These are phyloP conservation scores for Podilymbus podiceps DNA, from an alignment of 2,113 vertebrate species.

Conservation along the genomic window DNA sequence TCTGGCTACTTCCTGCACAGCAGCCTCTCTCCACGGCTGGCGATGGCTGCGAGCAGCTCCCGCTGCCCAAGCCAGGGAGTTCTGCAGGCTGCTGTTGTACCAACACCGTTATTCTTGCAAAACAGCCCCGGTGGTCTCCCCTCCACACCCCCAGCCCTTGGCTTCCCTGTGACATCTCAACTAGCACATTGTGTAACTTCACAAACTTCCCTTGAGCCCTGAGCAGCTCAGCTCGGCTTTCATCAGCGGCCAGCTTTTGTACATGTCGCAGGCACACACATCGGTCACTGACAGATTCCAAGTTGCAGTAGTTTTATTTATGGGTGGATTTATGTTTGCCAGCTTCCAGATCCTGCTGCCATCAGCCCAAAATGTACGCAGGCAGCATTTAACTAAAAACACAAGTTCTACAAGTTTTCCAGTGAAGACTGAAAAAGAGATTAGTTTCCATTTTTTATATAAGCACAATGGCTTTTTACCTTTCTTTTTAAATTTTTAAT, in stretches of 20 bases:
- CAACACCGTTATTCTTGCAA: background rate
- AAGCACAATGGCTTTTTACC: background rate
- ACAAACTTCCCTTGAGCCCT: background rate
- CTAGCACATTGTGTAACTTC: background rate
- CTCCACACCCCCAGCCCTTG: background rate
- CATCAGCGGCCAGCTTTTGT: background rate
- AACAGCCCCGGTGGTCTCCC: background rate
- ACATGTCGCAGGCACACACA: background rate
- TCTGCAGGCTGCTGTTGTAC: background rate
- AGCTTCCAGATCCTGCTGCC: background rate
- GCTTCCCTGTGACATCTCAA: background rate
- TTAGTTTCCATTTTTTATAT: background rate
- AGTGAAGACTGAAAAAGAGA: background rate
- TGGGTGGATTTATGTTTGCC: background rate
- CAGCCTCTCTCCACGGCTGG: background rate
- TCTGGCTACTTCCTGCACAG: background rate
- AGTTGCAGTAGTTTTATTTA: background rate
- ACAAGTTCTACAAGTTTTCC: background rate
- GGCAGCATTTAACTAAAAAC: background rate
- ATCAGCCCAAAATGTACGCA: background rate
- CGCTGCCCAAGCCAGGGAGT: background rate
- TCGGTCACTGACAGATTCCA: background rate
- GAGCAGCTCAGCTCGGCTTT: background rate
- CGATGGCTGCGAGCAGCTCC: background rate
- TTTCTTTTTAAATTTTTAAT: background rate